Conservation (phyloP, 1,140 invertebrate genomes). For the Heliconius congener region DNA sequence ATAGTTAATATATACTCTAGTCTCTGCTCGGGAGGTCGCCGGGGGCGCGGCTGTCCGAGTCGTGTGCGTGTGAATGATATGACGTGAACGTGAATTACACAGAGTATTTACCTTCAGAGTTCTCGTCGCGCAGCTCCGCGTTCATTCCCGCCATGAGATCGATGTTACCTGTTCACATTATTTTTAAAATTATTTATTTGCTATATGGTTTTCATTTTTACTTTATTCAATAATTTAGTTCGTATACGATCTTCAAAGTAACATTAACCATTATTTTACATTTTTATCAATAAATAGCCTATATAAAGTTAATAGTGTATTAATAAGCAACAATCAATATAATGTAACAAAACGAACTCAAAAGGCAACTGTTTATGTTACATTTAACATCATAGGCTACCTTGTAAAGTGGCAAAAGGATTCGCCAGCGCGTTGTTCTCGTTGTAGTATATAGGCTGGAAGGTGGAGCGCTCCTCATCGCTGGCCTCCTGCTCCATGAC, state of each 20-base stretch:
- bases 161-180: slow-evolving; percentile 63
- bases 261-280: too few species aligned
- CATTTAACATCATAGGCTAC: slow-evolving; percentile 35
- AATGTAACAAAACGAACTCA: too few species aligned
- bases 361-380: too few species aligned
- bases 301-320: background rate
- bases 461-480: slow-evolving; percentile 72
- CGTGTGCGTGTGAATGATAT: slow-evolving; percentile 76
- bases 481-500: slow-evolving; percentile 76
- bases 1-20: slow-evolving; percentile 2
- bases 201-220: too few species aligned
- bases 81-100: slow-evolving; percentile 48
- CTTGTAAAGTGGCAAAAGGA: slow-evolving; percentile 74
- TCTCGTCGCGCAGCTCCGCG: slow-evolving; percentile 71
- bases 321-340: background rate
- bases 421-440: slow-evolving; percentile 74
- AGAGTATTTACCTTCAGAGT: slow-evolving; percentile 72
- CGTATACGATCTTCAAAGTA: too few species aligned
- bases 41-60: slow-evolving; percentile 80
- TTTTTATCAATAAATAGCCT: background rate
- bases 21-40: slow-evolving; percentile 61
- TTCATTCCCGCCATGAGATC: slow-evolving; percentile 74
- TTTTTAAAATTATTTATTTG: background rate
- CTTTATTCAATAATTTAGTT: too few species aligned
- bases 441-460: slow-evolving; percentile 69